phyloP scores from a whole-genome alignment of 2,888 invertebrate genomes.

The Busseola fusca region DNA sequence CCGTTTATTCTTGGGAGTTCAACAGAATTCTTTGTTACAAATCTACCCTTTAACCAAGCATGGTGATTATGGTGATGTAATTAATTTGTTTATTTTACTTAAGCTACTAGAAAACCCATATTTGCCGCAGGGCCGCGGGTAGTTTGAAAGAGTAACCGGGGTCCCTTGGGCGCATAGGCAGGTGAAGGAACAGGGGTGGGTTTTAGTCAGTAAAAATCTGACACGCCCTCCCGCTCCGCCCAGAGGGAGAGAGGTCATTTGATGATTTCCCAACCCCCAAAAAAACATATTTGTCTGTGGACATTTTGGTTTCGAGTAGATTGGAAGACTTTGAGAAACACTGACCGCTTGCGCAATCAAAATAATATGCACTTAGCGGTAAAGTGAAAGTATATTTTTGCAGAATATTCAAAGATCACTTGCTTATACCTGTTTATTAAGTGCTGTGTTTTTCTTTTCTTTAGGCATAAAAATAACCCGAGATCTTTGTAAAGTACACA shows the following conservation, averaged over 20 bases:
- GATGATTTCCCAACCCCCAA: no score
- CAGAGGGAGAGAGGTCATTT: no score
- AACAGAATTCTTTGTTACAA: no score
- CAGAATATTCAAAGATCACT: constrained; percentile 27
- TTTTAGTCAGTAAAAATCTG: no score
- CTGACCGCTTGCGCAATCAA: constrained; percentile 27
- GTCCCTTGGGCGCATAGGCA: no score
- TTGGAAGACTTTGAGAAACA: constrained; percentile 4
- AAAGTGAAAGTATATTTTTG: constrained; percentile 30
- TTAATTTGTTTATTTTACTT: background rate
- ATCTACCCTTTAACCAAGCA: no score
- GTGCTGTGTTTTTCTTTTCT: constrained; percentile 1
- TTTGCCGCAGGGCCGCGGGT: no score
- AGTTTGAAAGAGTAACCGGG: no score
- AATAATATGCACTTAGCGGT: constrained; percentile 22
- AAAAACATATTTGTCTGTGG: background rate
- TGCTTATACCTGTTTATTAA: constrained; percentile 25
- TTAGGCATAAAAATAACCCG: constrained; percentile 6
- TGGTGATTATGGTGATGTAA: no score
- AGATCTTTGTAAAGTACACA: background rate
- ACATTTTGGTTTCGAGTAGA: background rate
- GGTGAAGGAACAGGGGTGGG: no score
- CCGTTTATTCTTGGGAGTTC: no score
- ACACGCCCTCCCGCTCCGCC: no score
- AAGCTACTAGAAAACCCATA: background rate